Evolutionary conservation across 2,888 invertebrate genomes (phyloP).

Genomic region (Aphodius sticticus): DNA sequence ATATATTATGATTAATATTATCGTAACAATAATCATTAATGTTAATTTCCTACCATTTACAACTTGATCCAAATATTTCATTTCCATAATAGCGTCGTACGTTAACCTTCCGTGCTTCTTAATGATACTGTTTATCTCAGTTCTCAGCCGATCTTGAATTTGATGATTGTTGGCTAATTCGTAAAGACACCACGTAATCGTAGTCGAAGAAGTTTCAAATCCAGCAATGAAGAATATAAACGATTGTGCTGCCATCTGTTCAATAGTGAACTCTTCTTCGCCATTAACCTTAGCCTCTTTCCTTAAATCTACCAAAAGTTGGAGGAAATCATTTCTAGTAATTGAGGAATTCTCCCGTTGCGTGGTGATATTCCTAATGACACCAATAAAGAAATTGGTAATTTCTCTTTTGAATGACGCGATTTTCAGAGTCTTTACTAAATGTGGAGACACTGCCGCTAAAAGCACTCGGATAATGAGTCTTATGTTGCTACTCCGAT

Average conservation of each 20-base stretch:
- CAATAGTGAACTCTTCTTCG: slow-evolving; percentile 19
- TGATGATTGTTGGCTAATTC: slow-evolving; percentile 56
- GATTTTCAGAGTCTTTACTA: background rate
- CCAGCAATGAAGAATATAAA: slow-evolving; percentile 60
- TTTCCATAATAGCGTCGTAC: slow-evolving; percentile 58
- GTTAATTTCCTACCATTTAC: slow-evolving; percentile 49
- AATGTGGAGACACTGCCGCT: background rate
- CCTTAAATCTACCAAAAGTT: slow-evolving; percentile 49
- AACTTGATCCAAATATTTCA: slow-evolving; percentile 61
- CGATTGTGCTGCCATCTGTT: slow-evolving; percentile 50
- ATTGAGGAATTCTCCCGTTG: slow-evolving; percentile 39
- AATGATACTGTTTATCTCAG: slow-evolving; percentile 54
- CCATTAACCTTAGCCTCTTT: slow-evolving; percentile 34
- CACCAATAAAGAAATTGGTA: background rate
- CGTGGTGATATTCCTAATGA: slow-evolving; percentile 48
- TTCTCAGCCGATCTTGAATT: slow-evolving; percentile 57
- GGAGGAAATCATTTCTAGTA: slow-evolving; percentile 53
- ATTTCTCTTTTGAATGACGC: background rate
- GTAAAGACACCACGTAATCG: slow-evolving; percentile 55
- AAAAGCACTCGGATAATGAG: background rate
- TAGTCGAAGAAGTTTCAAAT: slow-evolving; percentile 59
- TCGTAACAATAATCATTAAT: background rate
- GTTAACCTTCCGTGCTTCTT: slow-evolving; percentile 53
- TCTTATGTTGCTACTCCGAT: background rate
- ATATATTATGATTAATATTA: background rate